A percentile compares a stretch with the other conserved stretches of the same genome.
Conservation (phyloP, 2,797 vertebrate species). For the Lithobates sylvaticus region DNA sequence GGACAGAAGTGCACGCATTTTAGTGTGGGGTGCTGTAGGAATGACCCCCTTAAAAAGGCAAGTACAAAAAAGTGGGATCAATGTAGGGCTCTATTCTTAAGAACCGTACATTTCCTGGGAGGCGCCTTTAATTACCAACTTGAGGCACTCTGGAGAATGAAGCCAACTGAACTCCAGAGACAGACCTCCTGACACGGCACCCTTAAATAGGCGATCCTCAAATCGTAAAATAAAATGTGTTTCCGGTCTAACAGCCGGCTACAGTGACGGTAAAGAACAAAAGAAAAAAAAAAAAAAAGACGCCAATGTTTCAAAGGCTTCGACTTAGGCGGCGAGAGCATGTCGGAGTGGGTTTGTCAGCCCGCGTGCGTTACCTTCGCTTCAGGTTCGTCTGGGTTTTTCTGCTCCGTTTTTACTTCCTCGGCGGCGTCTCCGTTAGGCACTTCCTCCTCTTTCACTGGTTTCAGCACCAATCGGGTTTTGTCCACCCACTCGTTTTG, state of each 20-base stretch:
- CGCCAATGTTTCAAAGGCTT: neutral
- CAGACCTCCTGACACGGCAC: neutral
- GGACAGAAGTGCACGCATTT: too few relatives aligned
- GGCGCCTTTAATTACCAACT: too few relatives aligned
- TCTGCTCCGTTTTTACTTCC: constrained; percentile 22
- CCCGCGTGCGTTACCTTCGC: constrained; percentile 56
- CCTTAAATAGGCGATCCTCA: neutral
- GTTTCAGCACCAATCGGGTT: constrained; percentile 51
- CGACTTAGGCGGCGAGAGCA: neutral
- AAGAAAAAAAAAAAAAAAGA: neutral
- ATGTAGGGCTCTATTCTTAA: too few relatives aligned
- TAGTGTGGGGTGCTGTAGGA: too few relatives aligned
- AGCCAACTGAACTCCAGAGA: neutral
- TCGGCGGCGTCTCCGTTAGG: neutral
- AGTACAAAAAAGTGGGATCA: too few relatives aligned
- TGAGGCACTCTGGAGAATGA: neutral
- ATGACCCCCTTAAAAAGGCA: too few relatives aligned
- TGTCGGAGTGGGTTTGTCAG: constrained; percentile 1
- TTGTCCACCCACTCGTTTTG: constrained; percentile 62
- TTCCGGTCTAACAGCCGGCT: neutral
- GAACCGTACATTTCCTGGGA: too few relatives aligned
- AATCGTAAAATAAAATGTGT: neutral
- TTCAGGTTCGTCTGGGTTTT: constrained; percentile 43
- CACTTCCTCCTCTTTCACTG: neutral
- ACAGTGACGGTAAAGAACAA: neutral